Percentiles rank a stretch among this genome's conserved stretches.
phyloP scores from a whole-genome alignment of 2,113 vertebrate species.

The Solea senegalensis region DNA sequence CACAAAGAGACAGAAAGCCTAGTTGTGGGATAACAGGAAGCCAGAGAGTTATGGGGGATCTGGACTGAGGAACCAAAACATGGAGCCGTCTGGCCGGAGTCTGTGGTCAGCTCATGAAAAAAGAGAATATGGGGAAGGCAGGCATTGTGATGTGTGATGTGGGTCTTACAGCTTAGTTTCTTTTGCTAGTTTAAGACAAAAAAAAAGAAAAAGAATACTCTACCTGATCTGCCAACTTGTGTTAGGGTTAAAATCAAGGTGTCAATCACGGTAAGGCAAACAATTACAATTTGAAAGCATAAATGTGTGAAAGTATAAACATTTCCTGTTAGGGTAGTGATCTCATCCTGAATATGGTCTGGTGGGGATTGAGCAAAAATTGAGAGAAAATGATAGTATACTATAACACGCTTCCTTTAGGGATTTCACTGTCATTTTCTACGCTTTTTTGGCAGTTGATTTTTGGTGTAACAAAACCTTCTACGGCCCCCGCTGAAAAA shows the following conservation, averaged over 20 bases:
- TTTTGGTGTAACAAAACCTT: constrained; percentile 52
- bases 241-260: too few relatives aligned
- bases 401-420: constrained; percentile 43
- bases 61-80: constrained; percentile 73
- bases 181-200: constrained; percentile 24
- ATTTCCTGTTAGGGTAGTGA: constrained; percentile 29
- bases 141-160: constrained; percentile 45
- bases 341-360: constrained; percentile 43
- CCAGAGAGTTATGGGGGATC: constrained; percentile 65
- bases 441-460: constrained; percentile 50
- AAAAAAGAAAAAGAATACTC: neutral
- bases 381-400: constrained; percentile 32
- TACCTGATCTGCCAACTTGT: constrained; percentile 15
- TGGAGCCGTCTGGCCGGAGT: constrained; percentile 78
- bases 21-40: constrained; percentile 75
- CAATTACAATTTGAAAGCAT: constrained; percentile 36
- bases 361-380: constrained; percentile 14
- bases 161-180: constrained; percentile 23
- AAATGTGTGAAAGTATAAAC: constrained; percentile 22
- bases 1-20: constrained; percentile 50
- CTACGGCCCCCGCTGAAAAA: constrained; percentile 46
- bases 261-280: neutral
- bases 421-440: constrained; percentile 54
- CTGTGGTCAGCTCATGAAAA: constrained; percentile 79
- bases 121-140: constrained; percentile 26